Evolutionary conservation across 2,113 vertebrate species (phyloP).

Genomic region (Periophthalmodon schlosseri): DNA sequence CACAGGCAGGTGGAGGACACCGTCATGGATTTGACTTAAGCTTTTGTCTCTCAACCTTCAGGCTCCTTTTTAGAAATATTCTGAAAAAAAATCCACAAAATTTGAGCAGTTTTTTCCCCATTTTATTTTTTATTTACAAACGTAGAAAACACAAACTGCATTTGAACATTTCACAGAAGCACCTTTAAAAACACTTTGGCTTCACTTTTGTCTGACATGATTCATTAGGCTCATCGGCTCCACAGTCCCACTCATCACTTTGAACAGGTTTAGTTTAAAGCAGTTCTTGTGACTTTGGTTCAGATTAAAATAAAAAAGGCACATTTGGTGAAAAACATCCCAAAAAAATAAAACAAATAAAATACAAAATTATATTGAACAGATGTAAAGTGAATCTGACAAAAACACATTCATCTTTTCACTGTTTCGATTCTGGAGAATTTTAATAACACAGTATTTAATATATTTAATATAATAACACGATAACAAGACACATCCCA

Average conservation of each 20-base stretch:
- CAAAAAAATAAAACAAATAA: constrained; percentile 17
- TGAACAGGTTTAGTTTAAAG: constrained; percentile 29
- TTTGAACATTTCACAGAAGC: constrained; percentile 8
- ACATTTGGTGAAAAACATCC: constrained; percentile 39
- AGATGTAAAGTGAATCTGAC: neutral
- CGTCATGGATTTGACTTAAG: too few species aligned
- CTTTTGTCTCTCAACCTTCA: too few species aligned
- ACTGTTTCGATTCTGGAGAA: neutral
- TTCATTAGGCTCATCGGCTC: neutral
- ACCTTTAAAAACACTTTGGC: neutral
- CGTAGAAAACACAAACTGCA: constrained; percentile 43
- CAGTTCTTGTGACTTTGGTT: constrained; percentile 27
- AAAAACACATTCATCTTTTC: neutral
- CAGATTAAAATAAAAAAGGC: neutral
- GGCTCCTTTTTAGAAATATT: too few species aligned
- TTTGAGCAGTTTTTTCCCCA: neutral
- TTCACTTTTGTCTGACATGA: neutral
- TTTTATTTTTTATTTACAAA: constrained; percentile 65
- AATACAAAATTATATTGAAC: neutral
- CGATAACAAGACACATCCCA: neutral
- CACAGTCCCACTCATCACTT: constrained; percentile 39
- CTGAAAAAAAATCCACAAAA: too few species aligned
- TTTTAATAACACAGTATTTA: neutral
- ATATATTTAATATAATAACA: too few species aligned
- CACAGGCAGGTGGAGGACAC: too few species aligned